Evolutionary conservation across 2,888 invertebrate genomes (phyloP).

Genomic region (Mongoloraphidia duomilia): DNA sequence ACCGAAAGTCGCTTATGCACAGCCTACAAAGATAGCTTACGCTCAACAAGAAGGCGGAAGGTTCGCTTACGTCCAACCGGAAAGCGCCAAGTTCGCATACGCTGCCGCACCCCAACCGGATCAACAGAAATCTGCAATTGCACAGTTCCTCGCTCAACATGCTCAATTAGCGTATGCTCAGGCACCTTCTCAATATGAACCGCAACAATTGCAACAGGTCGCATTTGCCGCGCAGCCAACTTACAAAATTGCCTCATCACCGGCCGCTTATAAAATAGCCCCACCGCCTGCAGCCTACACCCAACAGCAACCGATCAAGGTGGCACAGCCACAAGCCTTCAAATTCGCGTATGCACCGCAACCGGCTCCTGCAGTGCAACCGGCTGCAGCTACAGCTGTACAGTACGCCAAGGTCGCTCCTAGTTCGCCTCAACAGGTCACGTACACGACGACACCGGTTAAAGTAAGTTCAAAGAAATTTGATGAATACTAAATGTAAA

Average conservation of each 20-base stretch:
- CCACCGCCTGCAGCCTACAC: too few relatives aligned
- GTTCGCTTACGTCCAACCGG: background rate
- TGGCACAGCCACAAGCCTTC: background rate
- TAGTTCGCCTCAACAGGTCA: conserved; percentile 15
- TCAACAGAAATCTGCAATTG: background rate
- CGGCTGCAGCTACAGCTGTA: conserved; percentile 10
- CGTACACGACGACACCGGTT: too few relatives aligned
- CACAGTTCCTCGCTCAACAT: background rate
- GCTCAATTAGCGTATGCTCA: background rate
- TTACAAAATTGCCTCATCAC: too few relatives aligned
- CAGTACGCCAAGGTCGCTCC: conserved; percentile 11
- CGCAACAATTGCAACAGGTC: background rate
- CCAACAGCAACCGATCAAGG: too few relatives aligned
- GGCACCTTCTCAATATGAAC: background rate
- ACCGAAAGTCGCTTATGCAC: too few relatives aligned
- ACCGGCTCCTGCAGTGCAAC: conserved; percentile 3
- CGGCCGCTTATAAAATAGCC: too few relatives aligned
- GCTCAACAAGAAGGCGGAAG: conserved; percentile 6
- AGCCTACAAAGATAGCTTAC: too few relatives aligned
- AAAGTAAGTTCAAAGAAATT: too few relatives aligned
- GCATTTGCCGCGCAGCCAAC: too few relatives aligned
- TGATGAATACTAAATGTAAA: too few relatives aligned
- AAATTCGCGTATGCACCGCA: background rate
- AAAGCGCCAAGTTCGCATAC: conserved; percentile 10
- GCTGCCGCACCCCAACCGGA: background rate